These are phyloP conservation scores for Stegastes partitus DNA, from an alignment of 2,113 vertebrate species.

Conservation along the genomic window DNA sequence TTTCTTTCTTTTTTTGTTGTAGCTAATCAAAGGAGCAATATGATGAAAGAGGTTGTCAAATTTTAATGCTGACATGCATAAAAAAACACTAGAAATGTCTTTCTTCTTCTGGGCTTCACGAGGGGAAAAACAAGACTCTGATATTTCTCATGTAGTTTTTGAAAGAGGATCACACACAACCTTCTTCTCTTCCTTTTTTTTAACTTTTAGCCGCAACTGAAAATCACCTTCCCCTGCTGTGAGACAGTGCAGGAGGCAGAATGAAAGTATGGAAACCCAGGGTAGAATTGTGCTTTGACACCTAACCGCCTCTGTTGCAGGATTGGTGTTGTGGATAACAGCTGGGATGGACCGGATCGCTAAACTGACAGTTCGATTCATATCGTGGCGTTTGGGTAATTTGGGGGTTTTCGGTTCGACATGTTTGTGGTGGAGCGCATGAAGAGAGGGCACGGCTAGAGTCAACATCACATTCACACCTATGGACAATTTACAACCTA, in stretches of 20 bases:
- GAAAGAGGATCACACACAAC: not conserved
- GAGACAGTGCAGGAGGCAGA: not conserved
- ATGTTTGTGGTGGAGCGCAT: no score
- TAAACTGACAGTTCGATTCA: no score
- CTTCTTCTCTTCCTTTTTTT: not conserved
- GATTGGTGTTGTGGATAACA: no score
- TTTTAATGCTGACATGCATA: slow-evolving; percentile 22
- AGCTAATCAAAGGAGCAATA: slow-evolving; percentile 37
- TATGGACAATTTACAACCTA: no score
- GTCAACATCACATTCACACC: no score
- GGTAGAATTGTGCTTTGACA: not conserved
- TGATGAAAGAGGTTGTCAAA: slow-evolving; percentile 40
- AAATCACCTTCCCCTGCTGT: not conserved
- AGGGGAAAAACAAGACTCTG: slow-evolving; percentile 4
- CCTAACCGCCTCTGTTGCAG: not conserved
- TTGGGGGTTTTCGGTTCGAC: no score
- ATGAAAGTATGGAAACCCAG: not conserved
- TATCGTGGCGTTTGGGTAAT: no score
- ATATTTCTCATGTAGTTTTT: not conserved
- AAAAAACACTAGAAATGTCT: slow-evolving; percentile 10
- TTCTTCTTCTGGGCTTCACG: slow-evolving; percentile 2
- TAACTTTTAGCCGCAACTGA: not conserved
- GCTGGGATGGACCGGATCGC: no score
- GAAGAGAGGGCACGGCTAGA: no score
- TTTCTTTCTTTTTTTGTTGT: not conserved